These are phyloP conservation scores for Capreolus pygargus DNA, from an alignment of 2,113 vertebrate species.

Conservation along the genomic window DNA sequence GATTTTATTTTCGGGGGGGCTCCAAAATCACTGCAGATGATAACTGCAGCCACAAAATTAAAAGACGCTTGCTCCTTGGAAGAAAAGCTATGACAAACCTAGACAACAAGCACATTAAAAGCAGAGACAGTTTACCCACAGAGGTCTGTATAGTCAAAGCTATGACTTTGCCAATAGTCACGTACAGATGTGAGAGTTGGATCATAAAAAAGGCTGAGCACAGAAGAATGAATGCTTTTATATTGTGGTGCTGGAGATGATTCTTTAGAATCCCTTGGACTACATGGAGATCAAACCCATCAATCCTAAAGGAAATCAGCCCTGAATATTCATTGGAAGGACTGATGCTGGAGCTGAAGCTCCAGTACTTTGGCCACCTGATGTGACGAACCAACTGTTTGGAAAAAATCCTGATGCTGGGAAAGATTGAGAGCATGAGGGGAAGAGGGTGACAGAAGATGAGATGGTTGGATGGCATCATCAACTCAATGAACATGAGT, in stretches of 20 bases:
- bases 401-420: neutral
- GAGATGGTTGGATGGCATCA: neutral
- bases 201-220: neutral
- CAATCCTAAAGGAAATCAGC: neutral
- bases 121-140: neutral
- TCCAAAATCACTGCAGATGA: neutral
- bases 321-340: neutral
- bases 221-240: neutral
- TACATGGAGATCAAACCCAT: neutral
- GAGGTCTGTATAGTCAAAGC: neutral
- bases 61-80: neutral
- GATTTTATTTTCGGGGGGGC: neutral
- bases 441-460: neutral
- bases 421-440: neutral
- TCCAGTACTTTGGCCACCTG: neutral
- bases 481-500: neutral
- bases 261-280: neutral
- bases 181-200: neutral
- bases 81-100: neutral
- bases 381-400: neutral
- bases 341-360: neutral
- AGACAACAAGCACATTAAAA: neutral
- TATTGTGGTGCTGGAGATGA: neutral
- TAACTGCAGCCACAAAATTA: neutral
- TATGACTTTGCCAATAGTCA: neutral